Evolutionary conservation across 1,140 invertebrate genomes (phyloP).

Genomic region (Diuraphis noxia): DNA sequence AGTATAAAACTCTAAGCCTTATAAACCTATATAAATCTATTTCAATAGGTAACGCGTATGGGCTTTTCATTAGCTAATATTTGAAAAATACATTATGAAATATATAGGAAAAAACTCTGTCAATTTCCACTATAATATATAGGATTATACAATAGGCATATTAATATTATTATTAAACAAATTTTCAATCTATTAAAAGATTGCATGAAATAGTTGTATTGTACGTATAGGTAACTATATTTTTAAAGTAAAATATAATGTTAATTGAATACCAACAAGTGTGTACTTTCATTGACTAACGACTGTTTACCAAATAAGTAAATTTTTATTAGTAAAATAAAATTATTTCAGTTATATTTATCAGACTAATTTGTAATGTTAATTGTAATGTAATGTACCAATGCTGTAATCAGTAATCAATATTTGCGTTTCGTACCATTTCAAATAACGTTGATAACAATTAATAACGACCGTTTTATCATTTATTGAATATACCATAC

Average conservation of each 20-base stretch:
- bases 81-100: neutral
- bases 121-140: neutral
- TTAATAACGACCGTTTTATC: too few relatives aligned
- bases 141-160: neutral
- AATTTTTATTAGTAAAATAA: neutral
- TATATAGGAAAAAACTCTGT: neutral
- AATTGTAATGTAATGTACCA: too few relatives aligned
- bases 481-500: too few relatives aligned
- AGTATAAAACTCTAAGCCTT: neutral
- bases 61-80: neutral
- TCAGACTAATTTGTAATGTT: too few relatives aligned
- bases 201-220: neutral
- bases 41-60: neutral
- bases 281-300: neutral
- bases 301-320: neutral
- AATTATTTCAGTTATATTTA: neutral
- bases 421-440: too few relatives aligned
- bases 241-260: neutral
- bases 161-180: neutral
- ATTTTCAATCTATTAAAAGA: neutral
- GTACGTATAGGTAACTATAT: neutral
- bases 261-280: neutral
- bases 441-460: too few relatives aligned
- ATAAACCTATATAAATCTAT: neutral
- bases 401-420: too few relatives aligned